These are phyloP conservation scores for Drosophila miranda DNA, from an alignment of 1,140 invertebrate species.

Conservation along the genomic window DNA sequence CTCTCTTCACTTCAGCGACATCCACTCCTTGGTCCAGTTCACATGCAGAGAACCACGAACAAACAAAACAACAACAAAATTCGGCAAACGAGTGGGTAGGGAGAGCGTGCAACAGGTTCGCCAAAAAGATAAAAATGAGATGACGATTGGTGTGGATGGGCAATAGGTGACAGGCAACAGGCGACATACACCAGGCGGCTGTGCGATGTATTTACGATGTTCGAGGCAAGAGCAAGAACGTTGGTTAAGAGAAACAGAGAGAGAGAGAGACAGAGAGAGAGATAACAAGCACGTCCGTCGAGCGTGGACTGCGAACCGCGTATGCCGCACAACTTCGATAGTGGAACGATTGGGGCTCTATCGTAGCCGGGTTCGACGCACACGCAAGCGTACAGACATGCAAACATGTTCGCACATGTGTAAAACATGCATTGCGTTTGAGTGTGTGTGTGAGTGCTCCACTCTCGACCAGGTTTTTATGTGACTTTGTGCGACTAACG, in stretches of 20 bases:
- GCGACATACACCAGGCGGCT: too few species aligned
- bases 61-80: constrained; percentile 31
- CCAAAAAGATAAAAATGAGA: not conserved
- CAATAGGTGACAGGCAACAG: too few species aligned
- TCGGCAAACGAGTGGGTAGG: constrained; percentile 11
- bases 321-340: constrained; percentile 54
- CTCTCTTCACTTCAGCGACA: not conserved
- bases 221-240: not conserved
- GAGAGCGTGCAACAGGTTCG: constrained; percentile 47
- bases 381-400: constrained; percentile 1
- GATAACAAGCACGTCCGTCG: constrained; percentile 57
- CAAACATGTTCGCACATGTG: constrained; percentile 6
- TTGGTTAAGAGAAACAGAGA: constrained; percentile 4
- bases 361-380: constrained; percentile 27
- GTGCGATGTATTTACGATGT: not conserved
- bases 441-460: constrained; percentile 2
- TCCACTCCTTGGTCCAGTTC: constrained; percentile 5
- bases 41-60: not conserved
- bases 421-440: constrained; percentile 1
- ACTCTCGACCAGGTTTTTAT: too few species aligned
- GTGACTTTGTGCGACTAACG: constrained; percentile 23
- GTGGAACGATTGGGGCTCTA: constrained; percentile 31
- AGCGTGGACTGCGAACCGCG: constrained; percentile 59
- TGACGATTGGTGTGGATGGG: not conserved
- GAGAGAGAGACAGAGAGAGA: constrained; percentile 1